Evolutionary conservation across 2,113 vertebrate genomes (phyloP), one percentile per base, ranked within the genome.

Genomic region (Engraulis encrasicolus): DNA sequence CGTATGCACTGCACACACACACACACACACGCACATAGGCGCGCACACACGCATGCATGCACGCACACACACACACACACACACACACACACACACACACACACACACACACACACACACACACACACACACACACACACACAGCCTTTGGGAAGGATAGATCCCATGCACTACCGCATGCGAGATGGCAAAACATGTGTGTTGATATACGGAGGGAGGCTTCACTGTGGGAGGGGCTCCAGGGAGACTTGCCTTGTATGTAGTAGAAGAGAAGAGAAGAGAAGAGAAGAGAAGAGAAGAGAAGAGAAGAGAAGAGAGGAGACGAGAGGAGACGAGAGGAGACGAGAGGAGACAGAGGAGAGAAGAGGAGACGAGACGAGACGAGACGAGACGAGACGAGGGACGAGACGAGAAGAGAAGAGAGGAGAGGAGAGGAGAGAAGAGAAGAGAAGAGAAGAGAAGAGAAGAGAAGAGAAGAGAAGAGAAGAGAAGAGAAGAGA

Each of bases 231-330:
- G 27, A 23, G 27, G 27, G 27, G 31, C 58, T 74, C 27, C 66
- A 74, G 66, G 66, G 66, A 74, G 66, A 36, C 66, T 74, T 74
- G 66, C 6, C 27, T 18, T 66, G 58, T 66, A 11, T 66, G 58
- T 12, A 15, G 58, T 66, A 27, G 58, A n/a, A 11, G 2, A 11
- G 31, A 23, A 27, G 58, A 66, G 23, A 23, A 45, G 40, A 45
- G 40, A 45, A 45, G 40, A 45, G 40, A 45, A 9, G 9, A 45
- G 9, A 9, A 45, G 40, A 5, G 9, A 45, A 45, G 40, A 45
- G 40, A 45, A 9, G 9, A 45, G 40, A 9, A 45, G 40, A 11
- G 4, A 11, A 27, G 58, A 11, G 11, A 11, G 58, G 58, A 66
- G 58, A 11, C 23, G 58, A 23, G 31, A 9, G 54, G 23, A 6